phyloP scores from a whole-genome alignment of 2,888 invertebrate species.

The Drosophila robusta region DNA sequence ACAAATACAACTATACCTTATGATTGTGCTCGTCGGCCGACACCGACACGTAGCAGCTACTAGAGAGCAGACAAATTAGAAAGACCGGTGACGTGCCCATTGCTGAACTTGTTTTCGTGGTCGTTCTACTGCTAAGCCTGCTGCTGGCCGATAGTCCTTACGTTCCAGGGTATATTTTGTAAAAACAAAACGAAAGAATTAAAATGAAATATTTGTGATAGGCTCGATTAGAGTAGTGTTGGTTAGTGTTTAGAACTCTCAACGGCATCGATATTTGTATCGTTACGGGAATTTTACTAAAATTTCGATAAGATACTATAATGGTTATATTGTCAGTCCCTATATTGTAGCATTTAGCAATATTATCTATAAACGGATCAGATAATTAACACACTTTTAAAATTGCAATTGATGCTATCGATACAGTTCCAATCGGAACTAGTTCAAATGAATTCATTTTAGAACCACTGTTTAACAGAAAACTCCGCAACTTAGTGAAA shows the following conservation, averaged over 20 bases:
- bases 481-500: slow-evolving; percentile 29
- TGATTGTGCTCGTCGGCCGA: slow-evolving; percentile 91
- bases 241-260: slow-evolving; percentile 21
- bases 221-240: slow-evolving; percentile 34
- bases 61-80: slow-evolving; percentile 65
- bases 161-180: slow-evolving; percentile 40
- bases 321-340: neutral
- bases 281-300: slow-evolving; percentile 1
- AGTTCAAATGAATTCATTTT: neutral
- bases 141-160: slow-evolving; percentile 25
- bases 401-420: neutral
- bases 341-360: neutral
- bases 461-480: slow-evolving; percentile 36
- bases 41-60: slow-evolving; percentile 72
- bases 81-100: slow-evolving; percentile 35
- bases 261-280: slow-evolving; percentile 17
- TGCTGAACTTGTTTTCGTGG: slow-evolving; percentile 21
- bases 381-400: neutral
- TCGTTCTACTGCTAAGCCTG: slow-evolving; percentile 19
- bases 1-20: slow-evolving; percentile 85
- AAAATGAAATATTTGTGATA: slow-evolving; percentile 49
- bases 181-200: slow-evolving; percentile 45
- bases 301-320: neutral
- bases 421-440: slow-evolving; percentile 9
- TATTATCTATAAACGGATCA: neutral